Conservation (phyloP, 2,797 vertebrate species). For the Amblyraja radiata region DNA sequence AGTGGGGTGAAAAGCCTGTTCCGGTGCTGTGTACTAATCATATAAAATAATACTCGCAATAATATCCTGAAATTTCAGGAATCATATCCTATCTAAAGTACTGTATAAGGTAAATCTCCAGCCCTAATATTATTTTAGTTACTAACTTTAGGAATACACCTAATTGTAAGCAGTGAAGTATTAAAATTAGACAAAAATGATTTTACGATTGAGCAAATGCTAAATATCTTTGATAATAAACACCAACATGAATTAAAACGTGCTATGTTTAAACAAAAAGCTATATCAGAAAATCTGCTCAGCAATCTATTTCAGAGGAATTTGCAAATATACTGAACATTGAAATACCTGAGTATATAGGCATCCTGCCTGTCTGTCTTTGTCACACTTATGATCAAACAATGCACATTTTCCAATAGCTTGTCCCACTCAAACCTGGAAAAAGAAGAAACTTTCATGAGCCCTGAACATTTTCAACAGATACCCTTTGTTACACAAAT, state of each 20-base stretch:
- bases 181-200: background rate
- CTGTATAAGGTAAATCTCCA: background rate
- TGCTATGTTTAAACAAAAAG: too few species aligned
- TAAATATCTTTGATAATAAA: too few species aligned
- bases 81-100: background rate
- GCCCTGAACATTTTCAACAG: background rate
- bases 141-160: background rate
- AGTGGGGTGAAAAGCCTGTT: too few species aligned
- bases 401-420: conserved; percentile 99
- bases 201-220: background rate
- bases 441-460: conserved; percentile 39
- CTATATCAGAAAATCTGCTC: background rate
- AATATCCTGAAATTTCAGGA: background rate
- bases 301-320: background rate
- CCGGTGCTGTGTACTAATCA: too few species aligned
- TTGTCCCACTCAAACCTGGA: conserved; percentile 97
- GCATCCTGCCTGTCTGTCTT: conserved; percentile 99
- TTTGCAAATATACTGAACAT: background rate
- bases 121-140: background rate
- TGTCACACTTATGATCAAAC: conserved; percentile 99
- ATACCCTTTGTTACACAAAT: background rate
- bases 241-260: too few species aligned
- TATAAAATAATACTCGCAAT: background rate
- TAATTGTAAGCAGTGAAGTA: background rate
- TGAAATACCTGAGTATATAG: conserved; percentile 98